phyloP scores from a whole-genome alignment of 2,888 invertebrate species.

The Lithodes maja region DNA sequence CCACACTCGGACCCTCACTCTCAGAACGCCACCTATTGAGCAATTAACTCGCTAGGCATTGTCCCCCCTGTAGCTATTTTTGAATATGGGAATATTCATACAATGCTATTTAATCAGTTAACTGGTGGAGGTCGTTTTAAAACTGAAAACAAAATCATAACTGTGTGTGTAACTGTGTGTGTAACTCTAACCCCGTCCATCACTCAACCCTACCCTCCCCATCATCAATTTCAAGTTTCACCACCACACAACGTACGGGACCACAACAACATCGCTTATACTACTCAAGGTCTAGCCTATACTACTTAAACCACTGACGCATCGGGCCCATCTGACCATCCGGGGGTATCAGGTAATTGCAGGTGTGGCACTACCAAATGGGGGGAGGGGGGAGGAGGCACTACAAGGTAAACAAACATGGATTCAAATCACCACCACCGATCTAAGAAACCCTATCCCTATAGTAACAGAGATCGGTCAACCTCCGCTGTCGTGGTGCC shows the following conservation, averaged over 20 bases:
- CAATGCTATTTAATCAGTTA: too few species aligned
- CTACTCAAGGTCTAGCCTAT: neutral
- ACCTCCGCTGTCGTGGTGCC: neutral
- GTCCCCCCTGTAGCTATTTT: too few species aligned
- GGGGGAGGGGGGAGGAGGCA: constrained; percentile 30
- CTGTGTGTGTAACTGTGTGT: too few species aligned
- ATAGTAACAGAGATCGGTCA: neutral
- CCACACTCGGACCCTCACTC: too few species aligned
- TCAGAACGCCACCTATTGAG: too few species aligned
- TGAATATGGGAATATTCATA: too few species aligned
- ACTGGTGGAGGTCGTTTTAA: too few species aligned
- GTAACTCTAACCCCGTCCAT: neutral
- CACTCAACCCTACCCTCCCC: neutral
- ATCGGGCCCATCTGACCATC: constrained; percentile 29
- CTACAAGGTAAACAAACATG: constrained; percentile 49
- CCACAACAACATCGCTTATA: neutral
- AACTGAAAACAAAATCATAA: too few species aligned
- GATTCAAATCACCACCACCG: neutral
- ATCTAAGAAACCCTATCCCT: too few species aligned
- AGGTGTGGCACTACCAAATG: constrained; percentile 29
- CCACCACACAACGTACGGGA: neutral
- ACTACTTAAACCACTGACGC: neutral
- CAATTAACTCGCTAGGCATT: too few species aligned
- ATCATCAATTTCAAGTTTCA: neutral
- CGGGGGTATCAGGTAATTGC: constrained; percentile 35